Conservation (phyloP, 2,888 invertebrate species). For the Abscondita cerata region DNA sequence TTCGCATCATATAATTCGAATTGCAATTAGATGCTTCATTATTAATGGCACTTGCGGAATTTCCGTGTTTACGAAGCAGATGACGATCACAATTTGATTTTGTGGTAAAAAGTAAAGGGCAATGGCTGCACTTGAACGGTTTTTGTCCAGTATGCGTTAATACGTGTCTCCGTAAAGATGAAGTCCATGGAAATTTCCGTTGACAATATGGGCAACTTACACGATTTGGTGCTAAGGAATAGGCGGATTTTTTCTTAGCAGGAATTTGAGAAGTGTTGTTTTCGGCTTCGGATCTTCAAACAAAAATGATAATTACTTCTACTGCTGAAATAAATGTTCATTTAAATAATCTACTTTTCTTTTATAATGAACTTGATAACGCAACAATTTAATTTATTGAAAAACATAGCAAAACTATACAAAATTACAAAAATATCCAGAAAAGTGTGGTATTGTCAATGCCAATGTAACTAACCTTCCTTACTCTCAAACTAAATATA, state of each 20-base stretch:
- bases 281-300: constrained; percentile 70
- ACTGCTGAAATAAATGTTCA: too few species aligned
- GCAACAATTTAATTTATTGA: too few species aligned
- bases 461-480: too few species aligned
- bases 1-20: constrained; percentile 63
- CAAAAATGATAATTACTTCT: too few species aligned
- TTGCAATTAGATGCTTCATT: constrained; percentile 46
- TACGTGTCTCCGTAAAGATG: constrained; percentile 92
- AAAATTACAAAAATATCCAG: too few species aligned
- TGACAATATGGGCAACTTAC: constrained; percentile 93
- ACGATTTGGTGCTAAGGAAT: constrained; percentile 92
- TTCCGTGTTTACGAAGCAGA: constrained; percentile 84
- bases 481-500: too few species aligned
- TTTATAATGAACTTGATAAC: too few species aligned
- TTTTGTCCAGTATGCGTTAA: constrained; percentile 96
- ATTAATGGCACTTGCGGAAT: constrained; percentile 57
- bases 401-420: too few species aligned
- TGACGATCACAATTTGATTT: constrained; percentile 98
- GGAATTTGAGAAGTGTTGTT: constrained; percentile 61
- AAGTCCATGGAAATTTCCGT: constrained; percentile 96
- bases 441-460: too few species aligned
- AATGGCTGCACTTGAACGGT: constrained; percentile 94
- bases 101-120: constrained; percentile 92
- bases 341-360: too few species aligned
- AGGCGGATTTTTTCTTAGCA: constrained; percentile 90